A percentile compares a stretch with the other conserved stretches of the same genome.
phyloP scores from a whole-genome alignment of 2,888 invertebrate genomes.

The Lasioglossum pauxillum region DNA sequence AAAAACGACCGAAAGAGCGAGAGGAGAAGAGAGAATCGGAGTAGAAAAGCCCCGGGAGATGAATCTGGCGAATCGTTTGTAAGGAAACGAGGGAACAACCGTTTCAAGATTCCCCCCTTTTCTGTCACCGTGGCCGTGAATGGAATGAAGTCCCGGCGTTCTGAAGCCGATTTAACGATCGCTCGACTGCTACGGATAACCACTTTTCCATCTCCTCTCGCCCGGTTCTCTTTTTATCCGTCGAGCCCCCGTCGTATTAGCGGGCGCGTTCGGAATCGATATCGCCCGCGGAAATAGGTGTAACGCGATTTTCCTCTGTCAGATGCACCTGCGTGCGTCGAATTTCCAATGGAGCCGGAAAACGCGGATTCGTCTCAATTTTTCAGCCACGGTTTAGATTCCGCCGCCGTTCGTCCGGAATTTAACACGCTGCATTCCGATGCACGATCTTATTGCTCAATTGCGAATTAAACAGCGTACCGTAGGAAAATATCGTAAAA shows the following conservation, averaged over 20 bases:
- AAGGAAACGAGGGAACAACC: conserved; percentile 66
- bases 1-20: conserved; percentile 1
- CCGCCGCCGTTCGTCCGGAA: neutral
- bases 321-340: neutral
- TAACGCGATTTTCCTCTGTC: conserved; percentile 15
- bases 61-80: conserved; percentile 68
- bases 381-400: neutral
- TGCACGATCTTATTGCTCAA: neutral
- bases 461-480: neutral
- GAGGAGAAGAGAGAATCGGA: conserved; percentile 39
- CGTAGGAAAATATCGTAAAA: too few relatives aligned
- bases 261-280: conserved; percentile 22
- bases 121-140: conserved; percentile 48
- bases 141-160: conserved; percentile 58
- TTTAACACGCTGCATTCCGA: neutral
- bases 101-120: conserved; percentile 46
- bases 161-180: conserved; percentile 65
- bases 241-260: conserved; percentile 19
- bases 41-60: conserved; percentile 54
- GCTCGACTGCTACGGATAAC: conserved; percentile 56
- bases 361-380: neutral
- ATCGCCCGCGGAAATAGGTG: conserved; percentile 21
- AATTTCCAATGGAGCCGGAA: neutral
- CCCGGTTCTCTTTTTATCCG: conserved; percentile 45
- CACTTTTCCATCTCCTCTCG: conserved; percentile 50